Evolutionary conservation across 2,113 vertebrate species (phyloP).

Genomic region (Anoplopoma fimbria): DNA sequence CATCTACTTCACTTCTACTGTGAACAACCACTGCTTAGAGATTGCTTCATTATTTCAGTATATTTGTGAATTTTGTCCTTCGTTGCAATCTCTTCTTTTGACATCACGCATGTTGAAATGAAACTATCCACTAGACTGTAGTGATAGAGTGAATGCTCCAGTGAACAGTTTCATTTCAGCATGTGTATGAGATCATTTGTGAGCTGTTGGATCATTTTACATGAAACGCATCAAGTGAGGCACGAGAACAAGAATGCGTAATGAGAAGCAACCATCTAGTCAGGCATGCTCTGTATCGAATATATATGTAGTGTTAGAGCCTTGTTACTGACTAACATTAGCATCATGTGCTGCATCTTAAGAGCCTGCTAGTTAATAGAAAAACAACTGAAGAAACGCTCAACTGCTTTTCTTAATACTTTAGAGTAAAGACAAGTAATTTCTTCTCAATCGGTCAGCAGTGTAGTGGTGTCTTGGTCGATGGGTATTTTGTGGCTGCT

Average conservation of each 20-base stretch:
- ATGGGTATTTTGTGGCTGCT: not conserved
- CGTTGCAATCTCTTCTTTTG: not conserved
- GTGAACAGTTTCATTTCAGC: constrained; percentile 3
- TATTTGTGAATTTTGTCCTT: not conserved
- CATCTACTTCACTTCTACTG: not conserved
- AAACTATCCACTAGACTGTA: constrained; percentile 1
- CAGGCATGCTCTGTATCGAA: not conserved
- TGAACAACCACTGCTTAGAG: not conserved
- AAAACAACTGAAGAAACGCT: not conserved
- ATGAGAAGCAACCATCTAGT: constrained; percentile 14
- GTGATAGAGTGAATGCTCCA: not conserved
- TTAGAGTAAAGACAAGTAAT: not conserved
- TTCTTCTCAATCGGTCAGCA: not conserved
- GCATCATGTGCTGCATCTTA: not conserved
- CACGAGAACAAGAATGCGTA: constrained; percentile 13
- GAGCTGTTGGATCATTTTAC: constrained; percentile 19
- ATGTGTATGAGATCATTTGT: constrained; percentile 9
- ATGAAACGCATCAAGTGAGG: constrained; percentile 4
- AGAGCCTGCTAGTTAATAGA: not conserved
- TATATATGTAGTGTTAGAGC: constrained; percentile 14
- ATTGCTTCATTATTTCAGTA: not conserved
- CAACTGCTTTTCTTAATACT: not conserved
- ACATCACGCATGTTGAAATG: constrained; percentile 1
- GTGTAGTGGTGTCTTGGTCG: not conserved
- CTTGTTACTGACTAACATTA: constrained; percentile 16